Evolutionary conservation across 2,797 vertebrate genomes (phyloP).

Genomic region (Rhinatrema bivittatum): DNA sequence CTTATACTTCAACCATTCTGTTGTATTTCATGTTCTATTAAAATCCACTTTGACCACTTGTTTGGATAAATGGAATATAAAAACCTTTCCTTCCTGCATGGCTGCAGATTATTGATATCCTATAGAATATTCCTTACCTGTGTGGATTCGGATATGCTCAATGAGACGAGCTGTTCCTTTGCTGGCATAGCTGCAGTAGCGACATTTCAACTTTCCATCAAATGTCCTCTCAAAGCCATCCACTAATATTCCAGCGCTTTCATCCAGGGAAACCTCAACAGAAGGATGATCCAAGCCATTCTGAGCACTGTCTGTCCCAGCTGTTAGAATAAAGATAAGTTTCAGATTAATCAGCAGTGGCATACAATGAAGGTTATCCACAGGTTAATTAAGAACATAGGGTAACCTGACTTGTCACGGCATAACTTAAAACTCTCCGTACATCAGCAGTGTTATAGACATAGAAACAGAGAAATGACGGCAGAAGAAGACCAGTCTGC

Average conservation of each 20-base stretch:
- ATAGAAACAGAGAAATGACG: no score
- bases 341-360: conserved; percentile 19
- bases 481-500: no score
- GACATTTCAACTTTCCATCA: conserved; percentile 95
- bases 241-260: conserved; percentile 90
- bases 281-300: conserved; percentile 93
- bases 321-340: conserved; percentile 34
- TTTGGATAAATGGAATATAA: no score
- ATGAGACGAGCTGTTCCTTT: conserved; percentile 93
- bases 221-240: conserved; percentile 97
- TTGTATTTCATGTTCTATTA: no score
- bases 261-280: conserved; percentile 92
- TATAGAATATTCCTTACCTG: no score
- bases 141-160: conserved; percentile 95
- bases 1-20: no score
- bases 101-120: no score
- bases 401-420: background rate
- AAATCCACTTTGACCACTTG: no score
- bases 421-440: no score
- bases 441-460: no score
- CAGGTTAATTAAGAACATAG: background rate
- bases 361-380: background rate
- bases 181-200: conserved; percentile 96
- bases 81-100: no score
- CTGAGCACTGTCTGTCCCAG: conserved; percentile 83